Percentiles rank a stretch among this genome's conserved stretches.
Evolutionary conservation across 2,888 invertebrate species (phyloP).

Genomic region (Leucania comma): DNA sequence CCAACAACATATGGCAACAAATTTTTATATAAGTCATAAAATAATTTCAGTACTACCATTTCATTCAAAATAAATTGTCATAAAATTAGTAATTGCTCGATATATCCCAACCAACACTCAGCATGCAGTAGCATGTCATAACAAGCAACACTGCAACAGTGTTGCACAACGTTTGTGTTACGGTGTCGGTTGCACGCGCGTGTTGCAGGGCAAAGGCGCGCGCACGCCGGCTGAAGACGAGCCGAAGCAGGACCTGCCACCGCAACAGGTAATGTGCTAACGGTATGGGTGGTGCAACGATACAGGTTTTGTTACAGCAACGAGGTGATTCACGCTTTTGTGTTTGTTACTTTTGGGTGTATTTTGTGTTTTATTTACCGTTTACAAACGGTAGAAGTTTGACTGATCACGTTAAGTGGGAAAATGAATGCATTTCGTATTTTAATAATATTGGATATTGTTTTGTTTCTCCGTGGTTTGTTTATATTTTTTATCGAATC

Average conservation of each 20-base stretch:
- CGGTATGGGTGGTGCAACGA: slow-evolving; percentile 52
- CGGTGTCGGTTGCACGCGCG: slow-evolving; percentile 81
- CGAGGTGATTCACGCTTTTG: slow-evolving; percentile 6
- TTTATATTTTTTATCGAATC: neutral
- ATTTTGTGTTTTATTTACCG: slow-evolving; percentile 8
- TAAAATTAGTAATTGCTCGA: slow-evolving; percentile 12
- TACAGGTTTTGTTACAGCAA: slow-evolving; percentile 33
- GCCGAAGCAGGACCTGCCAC: slow-evolving; percentile 73
- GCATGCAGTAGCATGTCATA: slow-evolving; percentile 63
- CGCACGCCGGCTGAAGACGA: slow-evolving; percentile 83
- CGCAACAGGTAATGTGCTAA: slow-evolving; percentile 74
- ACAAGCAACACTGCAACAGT: slow-evolving; percentile 37
- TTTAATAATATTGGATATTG: no score
- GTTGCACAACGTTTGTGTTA: slow-evolving; percentile 69
- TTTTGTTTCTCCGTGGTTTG: neutral
- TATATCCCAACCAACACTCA: slow-evolving; percentile 60
- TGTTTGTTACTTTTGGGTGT: slow-evolving; percentile 22
- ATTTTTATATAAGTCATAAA: no score
- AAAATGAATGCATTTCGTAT: no score
- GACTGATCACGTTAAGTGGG: neutral
- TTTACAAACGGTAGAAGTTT: no score
- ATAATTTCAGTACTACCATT: no score
- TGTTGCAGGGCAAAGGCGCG: slow-evolving; percentile 88
- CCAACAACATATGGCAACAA: no score
- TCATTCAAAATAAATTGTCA: neutral